These are phyloP conservation scores for Danio albolineatus DNA, from an alignment of 2,797 vertebrate species.

Conservation along the genomic window DNA sequence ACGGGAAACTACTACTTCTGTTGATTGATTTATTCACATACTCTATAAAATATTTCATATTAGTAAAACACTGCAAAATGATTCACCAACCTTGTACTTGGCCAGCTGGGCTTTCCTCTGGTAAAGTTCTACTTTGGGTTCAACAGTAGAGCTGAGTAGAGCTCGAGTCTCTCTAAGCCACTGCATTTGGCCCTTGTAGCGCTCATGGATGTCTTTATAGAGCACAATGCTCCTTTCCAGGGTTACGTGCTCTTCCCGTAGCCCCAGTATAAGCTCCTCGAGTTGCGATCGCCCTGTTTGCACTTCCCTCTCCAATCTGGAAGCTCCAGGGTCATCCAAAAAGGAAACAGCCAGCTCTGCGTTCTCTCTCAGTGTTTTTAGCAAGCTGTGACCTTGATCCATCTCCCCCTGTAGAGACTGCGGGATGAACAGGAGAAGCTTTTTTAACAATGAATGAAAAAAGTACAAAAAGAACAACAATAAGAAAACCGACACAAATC, in stretches of 20 bases:
- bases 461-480: conserved; percentile 16
- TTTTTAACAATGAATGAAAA: conserved; percentile 17
- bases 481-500: conserved; percentile 34
- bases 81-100: conserved; percentile 89
- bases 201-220: conserved; percentile 93
- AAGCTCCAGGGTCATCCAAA: conserved; percentile 84
- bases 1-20: neutral
- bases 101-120: conserved; percentile 95
- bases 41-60: neutral
- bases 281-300: conserved; percentile 80
- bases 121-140: conserved; percentile 93
- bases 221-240: conserved; percentile 88
- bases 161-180: conserved; percentile 87
- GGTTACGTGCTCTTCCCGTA: conserved; percentile 85
- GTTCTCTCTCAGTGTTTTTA: conserved; percentile 89
- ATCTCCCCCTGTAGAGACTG: conserved; percentile 85
- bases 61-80: neutral
- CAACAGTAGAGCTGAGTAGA: conserved; percentile 80
- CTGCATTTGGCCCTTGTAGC: conserved; percentile 86
- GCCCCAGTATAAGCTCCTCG: conserved; percentile 85
- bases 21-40: neutral
- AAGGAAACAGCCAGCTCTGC: conserved; percentile 86
- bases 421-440: neutral
- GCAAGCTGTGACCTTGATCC: conserved; percentile 88
- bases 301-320: conserved; percentile 84